Evolutionary conservation across 1,140 invertebrate species (phyloP).

Genomic region (Drosophila kohkoa): DNA sequence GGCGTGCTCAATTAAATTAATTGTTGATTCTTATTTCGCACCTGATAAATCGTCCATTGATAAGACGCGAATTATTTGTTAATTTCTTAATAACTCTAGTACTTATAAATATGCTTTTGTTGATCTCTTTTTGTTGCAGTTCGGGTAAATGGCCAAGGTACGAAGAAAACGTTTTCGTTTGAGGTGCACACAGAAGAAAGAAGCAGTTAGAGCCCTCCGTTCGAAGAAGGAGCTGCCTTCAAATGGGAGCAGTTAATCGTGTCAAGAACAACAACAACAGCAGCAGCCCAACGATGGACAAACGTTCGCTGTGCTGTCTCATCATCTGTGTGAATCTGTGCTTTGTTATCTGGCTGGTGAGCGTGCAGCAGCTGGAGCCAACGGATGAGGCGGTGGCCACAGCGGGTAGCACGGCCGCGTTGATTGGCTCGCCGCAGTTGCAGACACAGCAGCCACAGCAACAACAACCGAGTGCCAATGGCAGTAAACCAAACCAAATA

Average conservation of each 20-base stretch:
- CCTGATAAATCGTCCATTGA: conserved; percentile 36
- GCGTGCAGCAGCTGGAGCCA: conserved; percentile 56
- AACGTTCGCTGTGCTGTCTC: conserved; percentile 74
- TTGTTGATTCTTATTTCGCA: conserved; percentile 35
- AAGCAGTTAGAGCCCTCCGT: conserved; percentile 23
- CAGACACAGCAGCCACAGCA: conserved; percentile 9
- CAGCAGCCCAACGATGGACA: conserved; percentile 61
- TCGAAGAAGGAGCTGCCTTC: conserved; percentile 7
- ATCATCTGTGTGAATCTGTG: conserved; percentile 76
- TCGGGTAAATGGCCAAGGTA: conserved; percentile 71
- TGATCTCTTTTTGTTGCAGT: conserved; percentile 30
- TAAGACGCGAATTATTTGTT: conserved; percentile 15
- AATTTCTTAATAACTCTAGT: conserved; percentile 21
- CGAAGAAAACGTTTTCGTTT: conserved; percentile 73
- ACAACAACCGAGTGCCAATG: conserved; percentile 51
- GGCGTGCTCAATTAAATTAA: conserved; percentile 43
- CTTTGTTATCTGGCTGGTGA: conserved; percentile 77
- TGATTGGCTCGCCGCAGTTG: neutral
- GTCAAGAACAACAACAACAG: conserved; percentile 19
- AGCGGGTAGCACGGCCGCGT: conserved; percentile 14
- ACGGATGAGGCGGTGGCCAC: conserved; percentile 38
- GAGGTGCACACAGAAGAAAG: conserved; percentile 49
- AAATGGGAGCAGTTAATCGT: conserved; percentile 35
- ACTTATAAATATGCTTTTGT: conserved; percentile 15
- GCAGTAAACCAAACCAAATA: conserved; percentile 73